Evolutionary conservation across 1,140 invertebrate genomes (phyloP), one percentile per base, ranked within the genome.

Genomic region (Watersipora subatra): DNA sequence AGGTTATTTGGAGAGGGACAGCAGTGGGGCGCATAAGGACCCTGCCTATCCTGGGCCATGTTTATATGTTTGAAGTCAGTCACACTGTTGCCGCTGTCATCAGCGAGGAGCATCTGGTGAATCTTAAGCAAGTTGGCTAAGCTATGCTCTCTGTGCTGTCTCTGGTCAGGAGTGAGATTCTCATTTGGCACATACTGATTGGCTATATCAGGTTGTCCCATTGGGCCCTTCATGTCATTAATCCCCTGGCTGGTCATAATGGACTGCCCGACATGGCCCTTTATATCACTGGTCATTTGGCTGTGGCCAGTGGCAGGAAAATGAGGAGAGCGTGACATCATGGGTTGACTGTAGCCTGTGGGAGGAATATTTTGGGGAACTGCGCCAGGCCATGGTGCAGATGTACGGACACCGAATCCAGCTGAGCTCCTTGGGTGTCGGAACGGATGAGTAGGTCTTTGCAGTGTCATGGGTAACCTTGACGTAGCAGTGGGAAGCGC

Each of bases 151-250:
- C 93, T 84, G 73, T 93, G 91, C 65, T 93, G 90, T 62, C 91
- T 85, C 78, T 98, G 93, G 79, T 96, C 91, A 26, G 93, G 92
- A 63, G 93, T 98, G 68, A 97, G 83, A 80, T 96, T 93, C 83
- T 96, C 93, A 83, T 97, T 92, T 66, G 92, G 92, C 72, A 79
- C 76, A 71, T 77, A 77, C 61, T 71, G 76, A 61, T 76, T 73
- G 29, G 72, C 73, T 57, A 78, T 66, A 67, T 75, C 27, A 12
- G 22, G 28, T n/a, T 26, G 17, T 12, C 7, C 22, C 22, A 24
- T 28, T 22, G 28, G 26, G 7, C 62, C 34, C 19, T 59, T 27
- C 20, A 59, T 22, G 20, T 59, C 20, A 27, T 56, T 7, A 15
- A 46, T 55, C 64, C 25, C 65, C 25, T 24, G 34, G 56, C 22